A percentile compares a stretch with the other conserved stretches of the same genome.
Conservation (phyloP, 30 jellyfish, hydroid and myxozoan genomes). For the Aurelia sp. region DNA sequence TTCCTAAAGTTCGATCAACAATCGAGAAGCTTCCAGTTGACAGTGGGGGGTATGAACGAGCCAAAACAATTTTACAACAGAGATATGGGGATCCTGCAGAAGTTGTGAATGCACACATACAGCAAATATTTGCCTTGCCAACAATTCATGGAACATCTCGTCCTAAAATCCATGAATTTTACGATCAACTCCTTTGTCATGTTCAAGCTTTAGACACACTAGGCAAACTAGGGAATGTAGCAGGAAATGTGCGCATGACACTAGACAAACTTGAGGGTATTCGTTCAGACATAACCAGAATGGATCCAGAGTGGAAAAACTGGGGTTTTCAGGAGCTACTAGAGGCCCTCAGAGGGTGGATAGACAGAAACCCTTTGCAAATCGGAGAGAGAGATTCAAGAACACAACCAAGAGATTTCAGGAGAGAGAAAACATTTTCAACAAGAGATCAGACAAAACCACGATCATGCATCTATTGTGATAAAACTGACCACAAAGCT, state of each 20-base stretch:
- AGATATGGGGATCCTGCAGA: slow-evolving; percentile 62
- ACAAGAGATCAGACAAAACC: slow-evolving; percentile 21
- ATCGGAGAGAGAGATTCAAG: slow-evolving; percentile 37
- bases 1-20: not conserved
- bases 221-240: no score
- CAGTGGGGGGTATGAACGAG: slow-evolving; percentile 62
- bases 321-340: slow-evolving; percentile 70
- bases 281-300: slow-evolving; percentile 54
- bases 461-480: slow-evolving; percentile 59
- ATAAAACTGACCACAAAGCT: slow-evolving; percentile 41
- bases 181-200: slow-evolving; percentile 54
- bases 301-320: slow-evolving; percentile 62
- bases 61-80: slow-evolving; percentile 37
- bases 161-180: slow-evolving; percentile 62
- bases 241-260: slow-evolving; percentile 42
- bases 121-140: slow-evolving; percentile 42
- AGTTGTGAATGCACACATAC: slow-evolving; percentile 66
- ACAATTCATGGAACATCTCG: not conserved
- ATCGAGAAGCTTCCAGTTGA: slow-evolving; percentile 57
- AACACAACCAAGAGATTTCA: no score
- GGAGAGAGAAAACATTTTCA: slow-evolving; percentile 45
- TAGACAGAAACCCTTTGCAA: slow-evolving; percentile 59
- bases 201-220: slow-evolving; percentile 64
- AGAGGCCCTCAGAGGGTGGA: slow-evolving; percentile 56
- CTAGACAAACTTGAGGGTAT: slow-evolving; percentile 64